Evolutionary conservation across 2,797 vertebrate species (phyloP), one percentile per base, ranked within the genome.

Genomic region (Mus minutoides): DNA sequence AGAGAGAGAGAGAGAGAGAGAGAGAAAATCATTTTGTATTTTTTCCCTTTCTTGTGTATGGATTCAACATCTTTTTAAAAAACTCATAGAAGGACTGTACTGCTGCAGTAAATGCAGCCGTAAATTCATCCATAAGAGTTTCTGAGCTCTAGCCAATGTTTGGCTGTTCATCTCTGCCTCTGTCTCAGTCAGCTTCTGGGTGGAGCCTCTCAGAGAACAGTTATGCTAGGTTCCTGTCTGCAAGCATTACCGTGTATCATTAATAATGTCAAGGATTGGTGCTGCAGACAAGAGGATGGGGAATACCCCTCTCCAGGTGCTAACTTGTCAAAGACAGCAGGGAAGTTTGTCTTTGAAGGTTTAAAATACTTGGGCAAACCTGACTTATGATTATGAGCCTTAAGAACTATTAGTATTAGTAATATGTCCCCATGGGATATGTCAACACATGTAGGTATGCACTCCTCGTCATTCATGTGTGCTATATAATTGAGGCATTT

Each of bases 251-350:
- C 34, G 64, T 16, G 13, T 34, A 34, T 67, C 29, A 67, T 34
- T 67, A 16, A 34, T 16, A 67, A 31, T 31, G 29, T 67, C 64
- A 14, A 34, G 64, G 31, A 16, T 34, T 67, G 64, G 31, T 34
- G 31, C 22, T 90, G 37, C 79, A 58, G 54, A 34, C 76, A 58
- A 67, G 49, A 83, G 64, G 71, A 29, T 12, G 37, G 43, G 73
- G 76, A 77, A 16, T 7, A 9, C 1, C 1, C 9, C 10, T 75
- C 12, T 46, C 60, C 67, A 8, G 90, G 56, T 92, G 12, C 64
- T 83, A 9, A 34, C 91, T 97, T 97, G 91, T 92, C 92, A 96
- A 94, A 97, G 94, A 75, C 67, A 96, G 40, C 84, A 93, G 93
- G 93, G 97, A 98, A 95, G 6, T 92, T 22, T 92, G 78, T 43